Evolutionary conservation across 1,140 invertebrate species (phyloP).

Genomic region (Pentalonia nigronervosa): DNA sequence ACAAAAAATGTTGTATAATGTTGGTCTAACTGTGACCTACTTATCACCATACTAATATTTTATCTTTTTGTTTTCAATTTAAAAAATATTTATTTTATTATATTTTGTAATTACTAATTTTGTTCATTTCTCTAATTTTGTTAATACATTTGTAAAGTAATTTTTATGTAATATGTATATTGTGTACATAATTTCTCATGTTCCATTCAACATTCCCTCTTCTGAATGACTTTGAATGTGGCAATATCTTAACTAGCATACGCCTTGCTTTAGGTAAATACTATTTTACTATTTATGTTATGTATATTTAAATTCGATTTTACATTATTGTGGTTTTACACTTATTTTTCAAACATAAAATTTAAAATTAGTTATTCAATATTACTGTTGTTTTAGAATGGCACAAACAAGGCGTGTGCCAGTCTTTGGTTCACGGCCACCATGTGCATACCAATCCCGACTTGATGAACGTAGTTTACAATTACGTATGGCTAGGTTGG

Average conservation of each 20-base stretch:
- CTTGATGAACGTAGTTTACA: conserved; percentile 76
- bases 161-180: neutral
- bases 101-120: neutral
- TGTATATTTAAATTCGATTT: neutral
- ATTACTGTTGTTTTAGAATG: conserved; percentile 63
- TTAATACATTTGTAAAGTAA: neutral
- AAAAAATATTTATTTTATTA: neutral
- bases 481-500: conserved; percentile 71
- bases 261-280: neutral
- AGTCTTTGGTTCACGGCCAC: conserved; percentile 73
- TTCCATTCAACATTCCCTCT: neutral
- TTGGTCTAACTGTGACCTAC: conserved; percentile 53
- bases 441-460: conserved; percentile 74
- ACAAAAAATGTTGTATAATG: neutral
- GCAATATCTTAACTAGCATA: neutral
- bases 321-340: no score
- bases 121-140: neutral
- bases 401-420: conserved; percentile 69
- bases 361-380: neutral
- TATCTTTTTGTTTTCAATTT: conserved; percentile 22
- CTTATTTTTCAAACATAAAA: neutral
- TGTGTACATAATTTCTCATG: neutral
- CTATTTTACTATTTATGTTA: neutral
- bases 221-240: neutral
- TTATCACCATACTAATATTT: conserved; percentile 22